A percentile compares a stretch with the other conserved stretches of the same genome.
Conservation (phyloP, 37 sponge, comb jelly and placozoan species). For the Beroe forskalii region DNA sequence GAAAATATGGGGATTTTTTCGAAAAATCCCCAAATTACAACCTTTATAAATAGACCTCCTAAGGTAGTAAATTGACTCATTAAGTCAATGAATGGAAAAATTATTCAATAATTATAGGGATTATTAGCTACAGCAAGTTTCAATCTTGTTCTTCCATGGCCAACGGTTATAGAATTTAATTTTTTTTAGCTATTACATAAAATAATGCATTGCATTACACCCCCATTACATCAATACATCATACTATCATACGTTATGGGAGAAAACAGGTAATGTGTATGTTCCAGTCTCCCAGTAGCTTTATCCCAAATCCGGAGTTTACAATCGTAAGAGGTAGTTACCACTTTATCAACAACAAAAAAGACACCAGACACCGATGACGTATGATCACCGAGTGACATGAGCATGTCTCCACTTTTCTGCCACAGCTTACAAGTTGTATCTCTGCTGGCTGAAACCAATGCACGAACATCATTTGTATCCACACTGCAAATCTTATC, state of each 20-base stretch:
- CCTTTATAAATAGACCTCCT: no score
- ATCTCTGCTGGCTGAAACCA: conserved; percentile 8
- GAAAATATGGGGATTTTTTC: no score
- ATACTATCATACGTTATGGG: conserved; percentile 23
- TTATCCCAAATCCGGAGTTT: conserved; percentile 14
- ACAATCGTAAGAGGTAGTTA: conserved; percentile 9
- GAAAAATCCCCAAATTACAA: no score
- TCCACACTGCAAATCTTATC: conserved; percentile 16
- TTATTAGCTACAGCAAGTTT: no score
- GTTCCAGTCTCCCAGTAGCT: neutral
- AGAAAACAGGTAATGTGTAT: conserved; percentile 10
- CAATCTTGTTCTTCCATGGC: no score
- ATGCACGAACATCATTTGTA: neutral
- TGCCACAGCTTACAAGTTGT: conserved; percentile 19
- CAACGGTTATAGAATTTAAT: no score
- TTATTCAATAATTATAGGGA: no score
- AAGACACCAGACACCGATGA: conserved; percentile 17
- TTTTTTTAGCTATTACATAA: no score
- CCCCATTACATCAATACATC: no score
- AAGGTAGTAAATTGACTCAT: no score
- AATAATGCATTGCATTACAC: no score
- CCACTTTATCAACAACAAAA: neutral
- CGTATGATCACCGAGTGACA: conserved; percentile 12
- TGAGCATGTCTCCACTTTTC: neutral
- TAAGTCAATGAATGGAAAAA: no score